Percentiles rank a stretch among this genome's conserved stretches.
These are phyloP conservation scores for Scolopax mira DNA, from an alignment of 2,113 vertebrate genomes.

Conservation along the genomic window DNA sequence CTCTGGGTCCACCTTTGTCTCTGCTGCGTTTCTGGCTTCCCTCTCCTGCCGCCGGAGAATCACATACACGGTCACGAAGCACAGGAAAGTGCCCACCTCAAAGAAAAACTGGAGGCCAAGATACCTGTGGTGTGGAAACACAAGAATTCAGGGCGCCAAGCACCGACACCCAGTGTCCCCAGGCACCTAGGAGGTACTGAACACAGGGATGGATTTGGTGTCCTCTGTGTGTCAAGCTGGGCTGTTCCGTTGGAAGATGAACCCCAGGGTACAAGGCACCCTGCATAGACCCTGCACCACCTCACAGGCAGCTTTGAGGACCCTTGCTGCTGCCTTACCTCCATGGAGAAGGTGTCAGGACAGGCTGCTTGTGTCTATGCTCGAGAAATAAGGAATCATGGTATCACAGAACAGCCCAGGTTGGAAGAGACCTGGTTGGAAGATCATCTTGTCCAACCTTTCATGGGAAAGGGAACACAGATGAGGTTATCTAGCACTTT, in stretches of 20 bases:
- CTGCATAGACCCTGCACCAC: neutral
- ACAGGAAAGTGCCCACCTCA: conserved; percentile 70
- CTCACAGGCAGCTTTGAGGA: neutral
- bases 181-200: neutral
- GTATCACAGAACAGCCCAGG: neutral
- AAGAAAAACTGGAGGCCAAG: conserved; percentile 83
- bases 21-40: neutral
- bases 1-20: neutral
- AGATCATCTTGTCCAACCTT: neutral
- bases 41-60: conserved; percentile 67
- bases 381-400: neutral
- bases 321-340: neutral
- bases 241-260: neutral
- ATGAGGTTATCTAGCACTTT: neutral
- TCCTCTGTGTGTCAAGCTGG: neutral
- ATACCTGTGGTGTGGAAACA: conserved; percentile 67
- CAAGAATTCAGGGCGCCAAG: neutral
- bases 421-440: neutral
- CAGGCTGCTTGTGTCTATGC: neutral
- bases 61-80: conserved; percentile 67
- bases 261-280: neutral
- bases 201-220: neutral
- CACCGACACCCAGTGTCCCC: neutral
- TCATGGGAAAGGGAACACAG: neutral
- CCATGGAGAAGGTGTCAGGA: neutral